Evolutionary conservation across 2,888 invertebrate genomes (phyloP).

Genomic region (Heliconius ethilla): DNA sequence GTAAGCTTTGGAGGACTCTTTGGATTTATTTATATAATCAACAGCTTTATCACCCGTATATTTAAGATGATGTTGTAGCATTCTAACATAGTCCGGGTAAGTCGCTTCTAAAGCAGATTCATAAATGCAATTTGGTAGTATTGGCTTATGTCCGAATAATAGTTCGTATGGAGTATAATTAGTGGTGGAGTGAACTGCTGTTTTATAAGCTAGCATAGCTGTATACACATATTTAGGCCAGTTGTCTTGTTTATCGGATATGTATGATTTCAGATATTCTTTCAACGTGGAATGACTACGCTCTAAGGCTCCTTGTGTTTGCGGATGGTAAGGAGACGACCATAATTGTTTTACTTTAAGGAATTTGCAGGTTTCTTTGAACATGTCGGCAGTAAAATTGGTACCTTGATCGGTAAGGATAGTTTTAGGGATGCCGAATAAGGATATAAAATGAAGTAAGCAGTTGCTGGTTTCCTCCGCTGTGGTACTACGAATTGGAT

Average conservation of each 20-base stretch:
- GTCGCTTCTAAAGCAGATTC: background rate
- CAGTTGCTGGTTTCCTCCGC: slow-evolving; percentile 42
- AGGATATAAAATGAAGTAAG: slow-evolving; percentile 42
- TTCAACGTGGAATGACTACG: slow-evolving; percentile 25
- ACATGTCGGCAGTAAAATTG: slow-evolving; percentile 37
- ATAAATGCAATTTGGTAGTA: slow-evolving; percentile 22
- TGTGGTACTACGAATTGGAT: slow-evolving; percentile 38
- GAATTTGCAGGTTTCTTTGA: slow-evolving; percentile 35
- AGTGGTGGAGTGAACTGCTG: background rate
- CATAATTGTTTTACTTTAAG: slow-evolving; percentile 40
- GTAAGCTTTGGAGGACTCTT: too few relatives aligned
- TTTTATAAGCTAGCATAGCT: slow-evolving; percentile 3
- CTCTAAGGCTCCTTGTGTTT: slow-evolving; percentile 42
- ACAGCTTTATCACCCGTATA: slow-evolving; percentile 25
- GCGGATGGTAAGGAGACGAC: slow-evolving; percentile 41
- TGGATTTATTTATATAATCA: too few relatives aligned
- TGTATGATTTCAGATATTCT: slow-evolving; percentile 31
- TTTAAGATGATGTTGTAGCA: slow-evolving; percentile 20
- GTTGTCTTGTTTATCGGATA: slow-evolving; percentile 37
- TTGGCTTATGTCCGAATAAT: background rate
- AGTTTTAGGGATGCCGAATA: slow-evolving; percentile 42
- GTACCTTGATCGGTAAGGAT: slow-evolving; percentile 39
- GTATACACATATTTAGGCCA: slow-evolving; percentile 3
- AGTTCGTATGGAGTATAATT: slow-evolving; percentile 6
- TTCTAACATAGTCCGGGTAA: slow-evolving; percentile 23